Percentiles rank a stretch among this genome's conserved stretches.
phyloP scores from a whole-genome alignment of 2,113 vertebrate species.

The Proteles cristata region DNA sequence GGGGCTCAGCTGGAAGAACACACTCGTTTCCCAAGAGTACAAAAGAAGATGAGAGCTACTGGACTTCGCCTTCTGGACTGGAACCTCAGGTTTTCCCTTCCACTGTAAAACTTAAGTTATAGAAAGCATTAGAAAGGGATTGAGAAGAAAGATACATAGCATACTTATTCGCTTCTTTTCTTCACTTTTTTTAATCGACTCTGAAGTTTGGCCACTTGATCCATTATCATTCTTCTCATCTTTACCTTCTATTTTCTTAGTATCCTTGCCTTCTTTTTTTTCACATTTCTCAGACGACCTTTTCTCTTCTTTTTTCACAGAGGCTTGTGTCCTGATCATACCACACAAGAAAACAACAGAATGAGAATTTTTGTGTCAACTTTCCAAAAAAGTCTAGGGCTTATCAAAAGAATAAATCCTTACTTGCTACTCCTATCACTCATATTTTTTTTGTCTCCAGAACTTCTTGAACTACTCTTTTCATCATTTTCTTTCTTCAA shows the following conservation, averaged over 20 bases:
- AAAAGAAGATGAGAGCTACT: neutral
- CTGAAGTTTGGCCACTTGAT: slow-evolving; percentile 86
- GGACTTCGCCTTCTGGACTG: neutral
- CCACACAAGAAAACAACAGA: slow-evolving; percentile 56
- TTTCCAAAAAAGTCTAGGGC: neutral
- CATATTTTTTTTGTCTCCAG: slow-evolving; percentile 91
- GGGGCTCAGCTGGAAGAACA: neutral
- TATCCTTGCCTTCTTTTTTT: slow-evolving; percentile 94
- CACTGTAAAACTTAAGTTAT: slow-evolving; percentile 21
- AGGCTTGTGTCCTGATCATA: slow-evolving; percentile 87
- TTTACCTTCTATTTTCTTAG: slow-evolving; percentile 93
- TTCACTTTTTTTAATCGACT: slow-evolving; percentile 91
- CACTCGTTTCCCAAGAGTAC: neutral
- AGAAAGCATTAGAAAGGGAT: slow-evolving; percentile 54
- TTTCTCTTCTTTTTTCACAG: slow-evolving; percentile 96
- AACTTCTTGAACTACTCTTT: slow-evolving; percentile 90
- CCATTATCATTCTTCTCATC: slow-evolving; percentile 90
- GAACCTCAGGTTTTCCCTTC: neutral
- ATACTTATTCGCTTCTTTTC: slow-evolving; percentile 95
- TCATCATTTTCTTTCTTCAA: slow-evolving; percentile 95
- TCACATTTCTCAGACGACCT: slow-evolving; percentile 93
- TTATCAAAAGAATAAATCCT: slow-evolving; percentile 69
- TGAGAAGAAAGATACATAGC: slow-evolving; percentile 78
- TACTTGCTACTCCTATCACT: slow-evolving; percentile 91
- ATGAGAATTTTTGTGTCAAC: slow-evolving; percentile 60